phyloP scores from a whole-genome alignment of 2,797 vertebrate genomes.

The Capromys pilorides region DNA sequence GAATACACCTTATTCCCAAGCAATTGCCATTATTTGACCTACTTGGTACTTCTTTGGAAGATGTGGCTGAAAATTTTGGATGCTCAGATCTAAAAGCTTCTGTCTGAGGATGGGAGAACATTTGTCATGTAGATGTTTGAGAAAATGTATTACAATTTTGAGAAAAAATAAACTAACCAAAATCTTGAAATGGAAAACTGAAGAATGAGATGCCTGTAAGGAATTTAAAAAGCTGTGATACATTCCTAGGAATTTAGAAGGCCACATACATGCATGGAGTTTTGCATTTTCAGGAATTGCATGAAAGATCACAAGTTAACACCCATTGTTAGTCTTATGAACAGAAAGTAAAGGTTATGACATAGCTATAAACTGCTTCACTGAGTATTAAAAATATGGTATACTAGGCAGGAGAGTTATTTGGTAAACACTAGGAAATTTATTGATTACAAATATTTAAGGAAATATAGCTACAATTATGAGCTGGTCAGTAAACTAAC shows the following conservation, averaged over 20 bases:
- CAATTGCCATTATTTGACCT: conserved; percentile 24
- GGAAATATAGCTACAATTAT: not conserved
- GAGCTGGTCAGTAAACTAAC: not conserved
- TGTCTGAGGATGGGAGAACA: not conserved
- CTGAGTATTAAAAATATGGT: not conserved
- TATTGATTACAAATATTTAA: conserved; percentile 2
- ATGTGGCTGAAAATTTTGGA: not conserved
- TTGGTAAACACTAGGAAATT: not conserved
- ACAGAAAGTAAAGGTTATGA: not conserved
- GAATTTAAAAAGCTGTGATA: conserved; percentile 4
- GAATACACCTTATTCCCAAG: not conserved
- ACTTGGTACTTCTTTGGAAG: conserved; percentile 3
- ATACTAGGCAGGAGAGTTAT: not conserved
- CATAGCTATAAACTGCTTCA: not conserved
- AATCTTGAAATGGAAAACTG: not conserved
- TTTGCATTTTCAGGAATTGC: not conserved
- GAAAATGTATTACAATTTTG: not conserved
- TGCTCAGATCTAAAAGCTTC: not conserved
- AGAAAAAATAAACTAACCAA: not conserved
- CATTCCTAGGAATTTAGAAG: not conserved
- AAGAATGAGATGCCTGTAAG: not conserved
- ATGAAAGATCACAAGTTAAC: not conserved
- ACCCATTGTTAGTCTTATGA: not conserved
- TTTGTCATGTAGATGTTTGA: not conserved
- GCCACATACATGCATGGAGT: not conserved